These are phyloP conservation scores for Andrena cerasifolii DNA, from an alignment of 1,140 invertebrate species.

Conservation along the genomic window DNA sequence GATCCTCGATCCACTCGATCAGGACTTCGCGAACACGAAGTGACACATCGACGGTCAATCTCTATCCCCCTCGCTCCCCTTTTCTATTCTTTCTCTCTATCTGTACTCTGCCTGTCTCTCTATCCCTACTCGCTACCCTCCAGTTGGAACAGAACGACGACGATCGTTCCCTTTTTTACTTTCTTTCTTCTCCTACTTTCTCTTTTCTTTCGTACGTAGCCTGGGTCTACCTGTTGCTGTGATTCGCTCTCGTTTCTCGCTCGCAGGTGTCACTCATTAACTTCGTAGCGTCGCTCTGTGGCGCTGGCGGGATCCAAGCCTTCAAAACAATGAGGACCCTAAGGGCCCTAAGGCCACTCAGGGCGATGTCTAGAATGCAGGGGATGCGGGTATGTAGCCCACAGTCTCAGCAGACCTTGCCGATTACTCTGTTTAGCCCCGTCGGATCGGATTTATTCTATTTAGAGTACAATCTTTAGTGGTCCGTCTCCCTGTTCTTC, in stretches of 20 bases:
- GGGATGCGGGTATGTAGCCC: slow-evolving; percentile 96
- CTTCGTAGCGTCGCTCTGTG: slow-evolving; percentile 96
- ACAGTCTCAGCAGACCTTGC: slow-evolving; percentile 81
- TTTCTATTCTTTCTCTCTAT: slow-evolving; percentile 15
- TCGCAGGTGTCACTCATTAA: slow-evolving; percentile 97
- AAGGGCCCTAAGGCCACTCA: slow-evolving; percentile 95
- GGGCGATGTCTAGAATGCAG: slow-evolving; percentile 98
- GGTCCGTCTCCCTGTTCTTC: too few species aligned
- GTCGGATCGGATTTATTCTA: slow-evolving; percentile 15
- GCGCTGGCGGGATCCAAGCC: slow-evolving; percentile 97
- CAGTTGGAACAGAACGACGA: slow-evolving; percentile 52
- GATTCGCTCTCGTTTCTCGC: slow-evolving; percentile 83
- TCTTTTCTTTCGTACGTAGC: slow-evolving; percentile 47
- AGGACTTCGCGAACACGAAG: slow-evolving; percentile 43
- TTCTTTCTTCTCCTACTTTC: neutral
- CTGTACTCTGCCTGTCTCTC: neutral
- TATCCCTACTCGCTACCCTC: slow-evolving; percentile 40
- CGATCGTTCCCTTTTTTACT: neutral
- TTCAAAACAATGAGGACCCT: slow-evolving; percentile 99
- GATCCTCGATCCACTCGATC: slow-evolving; percentile 38
- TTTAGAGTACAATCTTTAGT: slow-evolving; percentile 3
- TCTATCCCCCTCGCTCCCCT: slow-evolving; percentile 6
- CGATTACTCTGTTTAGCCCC: slow-evolving; percentile 55
- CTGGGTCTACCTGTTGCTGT: slow-evolving; percentile 72
- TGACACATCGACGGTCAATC: slow-evolving; percentile 48